Conservation (phyloP, 2,113 vertebrate species). For the Sterrhoptilus dennistouni region DNA sequence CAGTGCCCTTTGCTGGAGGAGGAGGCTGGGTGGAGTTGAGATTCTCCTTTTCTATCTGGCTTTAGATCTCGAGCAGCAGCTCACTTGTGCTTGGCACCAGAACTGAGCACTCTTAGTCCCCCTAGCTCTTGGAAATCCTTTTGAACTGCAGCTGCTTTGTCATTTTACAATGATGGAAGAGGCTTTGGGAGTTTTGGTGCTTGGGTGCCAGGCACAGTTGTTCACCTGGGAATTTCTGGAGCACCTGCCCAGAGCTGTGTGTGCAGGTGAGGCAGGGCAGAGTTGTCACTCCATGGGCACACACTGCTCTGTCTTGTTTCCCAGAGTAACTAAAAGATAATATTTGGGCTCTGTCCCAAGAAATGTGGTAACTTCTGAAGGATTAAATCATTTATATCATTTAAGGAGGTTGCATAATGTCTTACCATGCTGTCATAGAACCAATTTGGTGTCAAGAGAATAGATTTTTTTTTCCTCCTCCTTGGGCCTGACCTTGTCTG, state of each 20-base stretch:
- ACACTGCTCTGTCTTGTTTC: background rate
- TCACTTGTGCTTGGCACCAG: background rate
- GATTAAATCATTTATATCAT: background rate
- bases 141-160: background rate
- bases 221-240: background rate
- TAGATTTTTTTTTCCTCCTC: background rate
- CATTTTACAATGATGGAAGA: background rate
- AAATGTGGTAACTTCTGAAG: background rate
- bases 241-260: background rate
- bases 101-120: background rate
- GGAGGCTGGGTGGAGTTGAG: background rate
- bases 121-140: background rate
- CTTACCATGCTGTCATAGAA: background rate
- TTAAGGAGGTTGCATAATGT: background rate
- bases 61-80: background rate
- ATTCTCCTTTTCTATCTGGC: background rate
- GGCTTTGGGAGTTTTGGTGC: background rate
- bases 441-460: background rate
- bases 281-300: background rate
- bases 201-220: background rate
- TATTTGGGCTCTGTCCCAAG: background rate
- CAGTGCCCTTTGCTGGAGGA: background rate
- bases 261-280: background rate
- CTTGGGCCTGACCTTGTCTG: background rate
- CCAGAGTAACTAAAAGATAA: background rate